Base-by-base conservation (phyloP, 2,888 invertebrate species). In the Drosophila formosana region DNA sequence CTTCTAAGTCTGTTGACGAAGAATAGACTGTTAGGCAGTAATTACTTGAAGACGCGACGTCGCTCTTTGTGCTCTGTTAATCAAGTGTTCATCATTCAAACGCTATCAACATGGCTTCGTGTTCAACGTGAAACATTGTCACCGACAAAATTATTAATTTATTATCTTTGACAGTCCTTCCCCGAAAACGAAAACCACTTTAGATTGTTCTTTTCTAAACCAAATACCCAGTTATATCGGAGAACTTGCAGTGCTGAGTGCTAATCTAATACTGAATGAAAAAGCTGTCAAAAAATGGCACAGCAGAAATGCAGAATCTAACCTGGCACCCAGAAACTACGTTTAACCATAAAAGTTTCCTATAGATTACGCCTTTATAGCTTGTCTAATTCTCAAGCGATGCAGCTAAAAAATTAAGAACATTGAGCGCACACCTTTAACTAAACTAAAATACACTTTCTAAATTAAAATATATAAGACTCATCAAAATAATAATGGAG, bases 121-220 rank as follows among this genome's bases (percentile, higher is more conserved):
- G 47, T 39, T 13, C 8, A 13, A 47, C 57, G 47, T 6, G 28
- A 4, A 28, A 30, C 52, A 13, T 6, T 25, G 39, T 3, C 26
- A 18, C 6, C 18, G 9, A 11, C 26, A 26, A 30, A 30, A 7
- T 58, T 28, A 60, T 50, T 60, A 60, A 60, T 60, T 60, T 41
- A 43, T 25, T 43, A 41, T 60, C 50, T 58, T 26, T 30, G n/a
- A 9, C 8, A 32, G 32, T 13, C 23, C 18, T 18, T 18, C 18
- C 18, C 18, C 18, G 9, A 57, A 47, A 49, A 39, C 13, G 37
- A 11, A 11, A 41, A 7, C 34, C 1, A 11, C 3, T 34, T 34
- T 8, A 34, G 11, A 3, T 34, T 34, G 2, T 11, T 34, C 34
- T 3, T 0, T 34, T 11, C 11, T 11, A 0, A 9, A 9, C 9